Evolutionary conservation across 2,888 invertebrate genomes (phyloP).

Genomic region (Holacanthella duospinosa): DNA sequence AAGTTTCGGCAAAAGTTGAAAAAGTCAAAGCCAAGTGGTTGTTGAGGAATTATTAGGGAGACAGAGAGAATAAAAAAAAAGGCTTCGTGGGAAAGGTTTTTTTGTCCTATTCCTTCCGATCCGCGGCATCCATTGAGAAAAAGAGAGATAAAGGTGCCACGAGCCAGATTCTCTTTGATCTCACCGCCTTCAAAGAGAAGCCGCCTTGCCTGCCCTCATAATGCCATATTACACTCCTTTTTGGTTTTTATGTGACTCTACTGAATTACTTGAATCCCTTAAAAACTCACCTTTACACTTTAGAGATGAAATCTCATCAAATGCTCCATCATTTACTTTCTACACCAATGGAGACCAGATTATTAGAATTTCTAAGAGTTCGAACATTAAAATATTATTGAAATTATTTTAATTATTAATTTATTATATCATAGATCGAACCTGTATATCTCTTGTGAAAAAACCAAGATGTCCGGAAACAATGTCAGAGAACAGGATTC

Average conservation of each 20-base stretch:
- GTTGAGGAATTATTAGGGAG: slow-evolving; percentile 2
- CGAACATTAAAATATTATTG: neutral
- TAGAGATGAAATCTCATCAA: neutral
- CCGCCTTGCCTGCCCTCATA: slow-evolving; percentile 20
- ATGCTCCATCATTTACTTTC: neutral
- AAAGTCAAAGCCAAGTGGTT: slow-evolving; percentile 2
- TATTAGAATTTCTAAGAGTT: too few species aligned
- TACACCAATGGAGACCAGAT: too few species aligned
- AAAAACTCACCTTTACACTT: neutral
- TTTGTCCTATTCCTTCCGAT: slow-evolving; percentile 11
- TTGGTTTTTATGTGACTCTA: neutral
- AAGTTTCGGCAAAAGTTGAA: too few species aligned
- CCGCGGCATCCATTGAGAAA: slow-evolving; percentile 29
- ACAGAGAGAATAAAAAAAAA: slow-evolving; percentile 9
- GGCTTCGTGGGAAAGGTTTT: slow-evolving; percentile 37
- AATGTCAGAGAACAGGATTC: slow-evolving; percentile 34
- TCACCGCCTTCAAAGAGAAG: slow-evolving; percentile 37
- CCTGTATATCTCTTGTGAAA: slow-evolving; percentile 44
- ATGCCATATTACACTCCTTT: neutral
- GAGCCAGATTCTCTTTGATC: slow-evolving; percentile 37
- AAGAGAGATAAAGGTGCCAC: slow-evolving; percentile 33
- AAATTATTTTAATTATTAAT: slow-evolving; percentile 14
- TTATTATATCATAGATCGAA: slow-evolving; percentile 42
- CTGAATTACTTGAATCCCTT: neutral
- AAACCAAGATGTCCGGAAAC: slow-evolving; percentile 45